phyloP scores from a whole-genome alignment of 2,888 invertebrate genomes.

The Pristionchus arcanus region DNA sequence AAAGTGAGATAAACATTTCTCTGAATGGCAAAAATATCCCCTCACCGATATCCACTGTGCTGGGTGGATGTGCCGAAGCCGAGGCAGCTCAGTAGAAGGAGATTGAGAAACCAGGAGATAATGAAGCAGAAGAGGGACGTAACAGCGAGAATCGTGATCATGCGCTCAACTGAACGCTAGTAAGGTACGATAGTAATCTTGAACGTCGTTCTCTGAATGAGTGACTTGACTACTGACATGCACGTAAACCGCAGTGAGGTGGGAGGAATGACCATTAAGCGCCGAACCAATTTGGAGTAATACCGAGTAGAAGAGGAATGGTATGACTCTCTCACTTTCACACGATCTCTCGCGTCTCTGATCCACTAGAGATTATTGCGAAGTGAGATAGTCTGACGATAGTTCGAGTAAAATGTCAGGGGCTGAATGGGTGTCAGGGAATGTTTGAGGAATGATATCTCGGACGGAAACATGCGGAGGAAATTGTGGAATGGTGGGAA shows the following conservation, averaged over 20 bases:
- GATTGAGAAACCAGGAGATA: constrained; percentile 42
- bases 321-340: no score
- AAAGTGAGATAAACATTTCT: not conserved
- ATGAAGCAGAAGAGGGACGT: constrained; percentile 39
- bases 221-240: not conserved
- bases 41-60: constrained; percentile 3
- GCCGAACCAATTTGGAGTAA: not conserved
- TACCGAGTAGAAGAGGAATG: no score
- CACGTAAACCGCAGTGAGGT: not conserved
- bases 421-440: no score
- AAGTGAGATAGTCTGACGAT: no score
- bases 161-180: not conserved
- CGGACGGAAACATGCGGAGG: not conserved
- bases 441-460: no score
- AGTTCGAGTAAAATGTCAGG: no score
- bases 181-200: not conserved
- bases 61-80: not conserved
- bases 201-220: not conserved
- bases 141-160: constrained; percentile 26
- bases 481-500: not conserved
- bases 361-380: no score
- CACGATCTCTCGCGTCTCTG: no score
- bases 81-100: not conserved
- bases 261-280: not conserved
- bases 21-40: not conserved